phyloP scores from a whole-genome alignment of 2,113 vertebrate species.

The Myotis yumanensis region DNA sequence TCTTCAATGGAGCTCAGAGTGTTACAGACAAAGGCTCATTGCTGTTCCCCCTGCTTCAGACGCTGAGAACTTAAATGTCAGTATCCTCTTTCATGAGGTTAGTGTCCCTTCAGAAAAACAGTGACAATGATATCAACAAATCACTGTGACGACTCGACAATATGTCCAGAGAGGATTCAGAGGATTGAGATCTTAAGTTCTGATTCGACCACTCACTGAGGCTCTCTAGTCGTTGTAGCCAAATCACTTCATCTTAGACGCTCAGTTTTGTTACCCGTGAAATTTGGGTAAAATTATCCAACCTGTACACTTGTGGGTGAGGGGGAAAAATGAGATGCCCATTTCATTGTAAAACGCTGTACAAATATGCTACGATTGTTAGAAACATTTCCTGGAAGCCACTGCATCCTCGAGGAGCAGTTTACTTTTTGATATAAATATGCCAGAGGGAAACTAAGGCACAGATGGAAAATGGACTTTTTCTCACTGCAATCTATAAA shows the following conservation, averaged over 20 bases:
- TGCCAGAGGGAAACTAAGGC: constrained; percentile 61
- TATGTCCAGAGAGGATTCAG: not conserved
- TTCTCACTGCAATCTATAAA: constrained; percentile 1
- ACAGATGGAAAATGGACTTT: constrained; percentile 57
- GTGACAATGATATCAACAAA: not conserved
- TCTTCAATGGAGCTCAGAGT: constrained; percentile 17
- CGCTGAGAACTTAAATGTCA: not conserved
- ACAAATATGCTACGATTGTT: constrained; percentile 20
- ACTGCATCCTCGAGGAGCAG: not conserved
- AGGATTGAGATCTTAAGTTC: not conserved
- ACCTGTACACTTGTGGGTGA: not conserved
- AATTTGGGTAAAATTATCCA: not conserved
- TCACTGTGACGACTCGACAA: not conserved
- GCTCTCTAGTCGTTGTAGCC: not conserved
- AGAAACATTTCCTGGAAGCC: not conserved
- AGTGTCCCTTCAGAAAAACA: not conserved
- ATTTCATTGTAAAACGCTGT: not conserved
- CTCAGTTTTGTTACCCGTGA: not conserved
- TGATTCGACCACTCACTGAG: not conserved
- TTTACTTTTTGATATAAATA: constrained; percentile 31
- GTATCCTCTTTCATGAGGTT: not conserved
- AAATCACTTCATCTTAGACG: not conserved
- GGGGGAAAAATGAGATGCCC: not conserved
- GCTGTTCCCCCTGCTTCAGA: not conserved
- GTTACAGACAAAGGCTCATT: not conserved